Percentiles rank a stretch among this genome's conserved stretches.
These are phyloP conservation scores for Nasonia oneida DNA, from an alignment of 2,888 invertebrate genomes.

Conservation along the genomic window DNA sequence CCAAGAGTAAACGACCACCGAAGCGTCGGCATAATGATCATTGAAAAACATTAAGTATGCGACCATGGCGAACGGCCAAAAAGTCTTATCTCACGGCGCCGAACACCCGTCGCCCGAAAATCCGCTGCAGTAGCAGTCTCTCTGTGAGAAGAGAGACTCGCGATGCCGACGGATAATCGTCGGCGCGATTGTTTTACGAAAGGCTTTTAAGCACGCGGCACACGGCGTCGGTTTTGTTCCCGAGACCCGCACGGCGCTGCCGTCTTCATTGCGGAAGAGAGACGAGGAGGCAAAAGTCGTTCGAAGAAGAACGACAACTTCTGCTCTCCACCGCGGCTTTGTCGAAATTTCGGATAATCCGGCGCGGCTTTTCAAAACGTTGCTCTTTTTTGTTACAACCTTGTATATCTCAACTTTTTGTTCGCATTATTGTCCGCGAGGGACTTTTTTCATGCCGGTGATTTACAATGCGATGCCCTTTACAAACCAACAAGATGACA, in stretches of 20 bases:
- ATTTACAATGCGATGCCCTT: too few species aligned
- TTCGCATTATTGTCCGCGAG: not conserved
- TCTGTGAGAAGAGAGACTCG: not conserved
- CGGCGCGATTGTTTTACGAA: constrained; percentile 36
- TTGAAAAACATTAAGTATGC: constrained; percentile 3
- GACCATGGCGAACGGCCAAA: constrained; percentile 30
- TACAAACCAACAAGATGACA: not conserved
- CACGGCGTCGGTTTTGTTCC: not conserved
- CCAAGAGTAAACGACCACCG: not conserved
- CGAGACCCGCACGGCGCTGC: constrained; percentile 17
- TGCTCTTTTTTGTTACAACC: not conserved
- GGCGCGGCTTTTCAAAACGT: not conserved
- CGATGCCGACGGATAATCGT: constrained; percentile 45
- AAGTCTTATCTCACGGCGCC: constrained; percentile 31
- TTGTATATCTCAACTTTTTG: not conserved
- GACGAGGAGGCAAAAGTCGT: not conserved
- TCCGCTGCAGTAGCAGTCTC: not conserved
- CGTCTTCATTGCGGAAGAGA: not conserved
- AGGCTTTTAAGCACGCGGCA: constrained; percentile 42
- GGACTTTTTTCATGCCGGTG: not conserved
- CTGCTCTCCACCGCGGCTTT: not conserved
- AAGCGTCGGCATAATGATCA: not conserved
- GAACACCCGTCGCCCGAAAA: not conserved
- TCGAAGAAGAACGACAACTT: constrained; percentile 25
- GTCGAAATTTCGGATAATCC: constrained; percentile 27